Percentiles rank a stretch among this genome's conserved stretches.
Evolutionary conservation across 1,140 invertebrate genomes (phyloP).

Genomic region (Drosophila pachea): DNA sequence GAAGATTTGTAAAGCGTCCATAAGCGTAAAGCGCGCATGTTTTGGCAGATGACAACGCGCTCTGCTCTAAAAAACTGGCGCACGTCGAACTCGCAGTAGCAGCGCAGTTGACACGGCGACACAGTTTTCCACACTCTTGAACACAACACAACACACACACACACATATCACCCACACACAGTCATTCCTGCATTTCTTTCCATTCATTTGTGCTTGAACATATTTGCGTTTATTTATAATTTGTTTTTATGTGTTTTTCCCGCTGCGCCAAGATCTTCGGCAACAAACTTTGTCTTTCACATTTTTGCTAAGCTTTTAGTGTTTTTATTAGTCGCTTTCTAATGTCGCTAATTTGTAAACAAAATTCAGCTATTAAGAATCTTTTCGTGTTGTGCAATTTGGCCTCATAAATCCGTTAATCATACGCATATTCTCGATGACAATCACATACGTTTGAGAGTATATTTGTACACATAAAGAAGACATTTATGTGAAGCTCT

Average conservation of each 20-base stretch:
- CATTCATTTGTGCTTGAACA: conserved; percentile 59
- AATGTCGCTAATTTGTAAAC: conserved; percentile 76
- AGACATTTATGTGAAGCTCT: conserved; percentile 8
- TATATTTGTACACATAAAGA: conserved; percentile 10
- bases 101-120: conserved; percentile 65
- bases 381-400: conserved; percentile 56
- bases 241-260: conserved; percentile 64
- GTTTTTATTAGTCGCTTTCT: conserved; percentile 67
- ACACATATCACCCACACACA: conserved; percentile 13
- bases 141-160: too few species aligned
- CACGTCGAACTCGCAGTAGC: conserved; percentile 21
- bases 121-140: conserved; percentile 68
- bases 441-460: background rate
- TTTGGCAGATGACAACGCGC: conserved; percentile 52
- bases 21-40: conserved; percentile 37
- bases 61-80: conserved; percentile 33
- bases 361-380: conserved; percentile 64
- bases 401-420: conserved; percentile 12
- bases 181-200: conserved; percentile 35
- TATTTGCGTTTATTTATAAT: conserved; percentile 74
- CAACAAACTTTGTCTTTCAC: conserved; percentile 9
- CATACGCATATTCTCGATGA: background rate
- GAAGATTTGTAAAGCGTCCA: conserved; percentile 38
- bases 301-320: conserved; percentile 40
- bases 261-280: conserved; percentile 13